Base-by-base conservation (phyloP, 2,797 vertebrate genomes). In the Epinephelus coioides region DNA sequence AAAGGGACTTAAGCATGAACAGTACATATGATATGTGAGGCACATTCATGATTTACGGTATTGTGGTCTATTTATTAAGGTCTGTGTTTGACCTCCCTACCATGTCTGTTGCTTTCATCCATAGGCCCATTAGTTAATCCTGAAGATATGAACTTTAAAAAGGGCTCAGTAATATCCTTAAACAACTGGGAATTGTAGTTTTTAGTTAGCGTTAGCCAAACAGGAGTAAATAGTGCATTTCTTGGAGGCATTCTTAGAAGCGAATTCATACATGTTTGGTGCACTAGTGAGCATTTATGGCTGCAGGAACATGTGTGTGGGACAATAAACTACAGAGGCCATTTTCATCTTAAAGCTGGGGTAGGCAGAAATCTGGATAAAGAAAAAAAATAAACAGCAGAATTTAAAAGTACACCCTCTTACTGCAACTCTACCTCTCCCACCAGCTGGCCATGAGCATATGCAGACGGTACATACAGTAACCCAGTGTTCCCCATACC, bases 21-120 rank as follows among this genome's bases (percentile, higher is more conserved):
- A 40, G 15, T 25, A 18, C n/a, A 17, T 25, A 40, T n/a, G 54
- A 40, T 25, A 1, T 27, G 43, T 50, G 23, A 69, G 21, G 30
- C 47, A 54, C 46, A 40, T 55, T 57, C 30, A 51, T 49, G 30
- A 65, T 61, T 46, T 43, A 69, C 47, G 47, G 11, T 19, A 43
- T 30, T 23, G 43, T 25, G 19, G 11, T 30, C 43, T 30, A 17
- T 66, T 50, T 34, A 21, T 50, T 13, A 50, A 34, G 34, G 34
- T 6, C 34, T 34, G 34, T 38, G 27, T 69, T 69, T 54, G 30
- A 40, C 27, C 19, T 59, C 4, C 6, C 2, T 59, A 12, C 5
- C 27, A 4, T 13, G 30, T 66, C 54, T 75, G 9, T 21, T 51
- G 46, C 49, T 21, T 38, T 67, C 23, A 60, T 43, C 13, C 3